These are phyloP conservation scores for Acleris cristana DNA, from an alignment of 2,888 invertebrate species.

Conservation along the genomic window DNA sequence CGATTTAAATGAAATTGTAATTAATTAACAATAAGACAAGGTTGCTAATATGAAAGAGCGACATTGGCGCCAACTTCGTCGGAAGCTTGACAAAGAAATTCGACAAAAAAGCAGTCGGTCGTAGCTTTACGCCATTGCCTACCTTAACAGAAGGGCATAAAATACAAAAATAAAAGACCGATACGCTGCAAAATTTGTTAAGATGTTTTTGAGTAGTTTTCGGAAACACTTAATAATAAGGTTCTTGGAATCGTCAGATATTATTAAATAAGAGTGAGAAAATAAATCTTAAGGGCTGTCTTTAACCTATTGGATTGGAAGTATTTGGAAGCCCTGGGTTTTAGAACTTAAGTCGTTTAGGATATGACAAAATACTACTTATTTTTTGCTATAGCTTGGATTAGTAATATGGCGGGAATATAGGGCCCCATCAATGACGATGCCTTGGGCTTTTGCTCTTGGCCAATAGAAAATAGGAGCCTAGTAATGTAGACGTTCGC, in stretches of 20 bases:
- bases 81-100: constrained; percentile 44
- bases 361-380: too few relatives aligned
- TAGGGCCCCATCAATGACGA: too few relatives aligned
- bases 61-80: constrained; percentile 47
- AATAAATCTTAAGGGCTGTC: too few relatives aligned
- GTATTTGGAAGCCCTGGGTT: too few relatives aligned
- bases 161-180: constrained; percentile 20
- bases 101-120: constrained; percentile 15
- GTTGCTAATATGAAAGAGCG: constrained; percentile 13
- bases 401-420: too few relatives aligned
- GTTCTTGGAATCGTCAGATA: background rate
- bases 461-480: too few relatives aligned
- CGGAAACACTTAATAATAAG: constrained; percentile 3
- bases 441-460: too few relatives aligned
- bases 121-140: constrained; percentile 17
- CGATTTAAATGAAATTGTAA: background rate
- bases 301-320: too few relatives aligned
- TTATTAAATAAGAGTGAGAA: background rate
- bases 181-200: constrained; percentile 1
- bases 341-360: too few relatives aligned
- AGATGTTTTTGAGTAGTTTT: constrained; percentile 9
- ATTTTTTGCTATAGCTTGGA: too few relatives aligned
- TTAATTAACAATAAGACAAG: background rate
- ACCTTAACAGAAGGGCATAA: constrained; percentile 15
- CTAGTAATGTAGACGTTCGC: too few relatives aligned